Base-by-base conservation (phyloP, 2,888 invertebrate genomes). In the Eumerus sabulonum region DNA sequence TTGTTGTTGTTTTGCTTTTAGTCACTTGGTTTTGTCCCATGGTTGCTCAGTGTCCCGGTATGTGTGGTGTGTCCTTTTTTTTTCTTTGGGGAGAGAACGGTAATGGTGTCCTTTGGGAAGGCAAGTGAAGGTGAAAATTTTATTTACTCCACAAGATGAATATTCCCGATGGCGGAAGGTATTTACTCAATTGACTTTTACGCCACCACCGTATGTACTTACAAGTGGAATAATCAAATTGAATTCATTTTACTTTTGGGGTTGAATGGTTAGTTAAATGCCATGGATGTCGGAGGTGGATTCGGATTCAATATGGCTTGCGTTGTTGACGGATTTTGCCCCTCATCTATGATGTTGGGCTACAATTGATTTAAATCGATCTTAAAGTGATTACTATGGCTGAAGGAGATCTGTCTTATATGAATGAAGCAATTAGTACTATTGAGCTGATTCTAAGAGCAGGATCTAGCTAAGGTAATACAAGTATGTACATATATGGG, bases 101-200 rank as follows among this genome's bases (percentile, higher is more conserved):
- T 27, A 7, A 27, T 27, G 27, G 27, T 27, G 7, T 27, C 27
- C 27, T 68, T 66, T 7, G 13, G 70, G 42, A 56, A 76, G 57
- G 66, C 62, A 71, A 81, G 76, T 71, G 81, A 81, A 76, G 81
- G 76, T 81, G 76, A 76, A 76, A 66, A 76, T 81, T 70, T 76
- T 76, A 76, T 81, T 81, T 81, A 81, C 81, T 76, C 62, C 60
- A 27, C 50, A 64, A 60, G 74, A 79, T 73, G 67, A 73, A 63
- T 73, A 64, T 60, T 60, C 54, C 57, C 57, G 70, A 60, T 60
- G 64, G 64, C 70, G 79, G 74, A 79, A 70, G 74, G 68, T 74
- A 68, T 79, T 79, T 79, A 70, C 79, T 74, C 79, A 79, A 74
- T 79, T 79, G 79, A 79, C 74, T 79, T 74, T 74, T 64, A 60